Percentiles rank a stretch among this genome's conserved stretches.
phyloP scores from a whole-genome alignment of 2,113 vertebrate genomes.

The Eublepharis macularius region DNA sequence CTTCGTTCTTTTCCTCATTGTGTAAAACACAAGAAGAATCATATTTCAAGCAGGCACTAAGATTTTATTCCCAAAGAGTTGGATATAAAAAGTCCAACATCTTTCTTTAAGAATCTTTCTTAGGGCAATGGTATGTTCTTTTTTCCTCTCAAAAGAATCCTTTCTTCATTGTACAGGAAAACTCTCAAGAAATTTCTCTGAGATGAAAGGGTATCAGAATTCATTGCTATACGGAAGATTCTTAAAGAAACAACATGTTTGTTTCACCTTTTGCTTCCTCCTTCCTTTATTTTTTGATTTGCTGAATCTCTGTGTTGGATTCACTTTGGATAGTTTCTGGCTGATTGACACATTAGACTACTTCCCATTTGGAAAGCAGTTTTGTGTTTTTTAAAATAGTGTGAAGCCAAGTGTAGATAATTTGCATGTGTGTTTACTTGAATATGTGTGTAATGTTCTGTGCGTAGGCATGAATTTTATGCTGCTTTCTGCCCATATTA shows the following conservation, averaged over 20 bases:
- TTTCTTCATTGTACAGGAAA: neutral
- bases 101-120: neutral
- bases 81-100: neutral
- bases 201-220: neutral
- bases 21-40: neutral
- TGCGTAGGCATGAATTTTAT: neutral
- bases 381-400: neutral
- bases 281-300: neutral
- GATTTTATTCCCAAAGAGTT: neutral
- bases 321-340: neutral
- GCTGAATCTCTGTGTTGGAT: neutral
- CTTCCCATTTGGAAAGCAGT: neutral
- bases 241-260: neutral
- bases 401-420: neutral
- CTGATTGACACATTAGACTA: neutral
- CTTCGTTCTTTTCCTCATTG: neutral
- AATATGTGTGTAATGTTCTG: neutral
- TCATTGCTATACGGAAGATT: neutral
- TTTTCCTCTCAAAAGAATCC: neutral
- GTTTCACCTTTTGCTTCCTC: neutral
- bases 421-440: neutral
- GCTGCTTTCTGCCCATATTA: neutral
- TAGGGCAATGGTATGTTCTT: neutral
- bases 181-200: neutral
- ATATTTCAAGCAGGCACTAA: neutral